These are phyloP conservation scores for Pogonocichla stellata DNA, from an alignment of 2,113 vertebrate genomes.

Conservation along the genomic window DNA sequence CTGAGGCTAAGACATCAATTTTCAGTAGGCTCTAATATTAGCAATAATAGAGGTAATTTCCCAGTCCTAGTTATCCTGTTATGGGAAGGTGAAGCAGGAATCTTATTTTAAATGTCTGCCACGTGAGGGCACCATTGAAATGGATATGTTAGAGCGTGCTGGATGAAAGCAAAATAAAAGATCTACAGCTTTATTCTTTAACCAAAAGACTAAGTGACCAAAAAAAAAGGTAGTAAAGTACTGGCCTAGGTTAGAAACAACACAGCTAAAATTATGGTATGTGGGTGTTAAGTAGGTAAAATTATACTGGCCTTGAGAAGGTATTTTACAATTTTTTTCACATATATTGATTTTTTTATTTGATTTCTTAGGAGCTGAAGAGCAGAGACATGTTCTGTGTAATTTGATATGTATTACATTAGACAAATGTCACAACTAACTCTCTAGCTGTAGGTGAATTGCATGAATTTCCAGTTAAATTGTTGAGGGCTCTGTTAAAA, in stretches of 20 bases:
- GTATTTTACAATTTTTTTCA: background rate
- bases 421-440: background rate
- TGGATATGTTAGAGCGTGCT: background rate
- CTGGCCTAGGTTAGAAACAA: background rate
- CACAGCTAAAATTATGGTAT: background rate
- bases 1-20: background rate
- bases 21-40: background rate
- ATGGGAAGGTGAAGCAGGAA: background rate
- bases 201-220: background rate
- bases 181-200: background rate
- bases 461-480: background rate
- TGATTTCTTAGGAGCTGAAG: background rate
- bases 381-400: background rate
- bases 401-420: background rate
- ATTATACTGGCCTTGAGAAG: background rate
- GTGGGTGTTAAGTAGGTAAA: background rate
- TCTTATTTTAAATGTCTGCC: background rate
- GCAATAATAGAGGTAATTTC: background rate
- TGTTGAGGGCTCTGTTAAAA: background rate
- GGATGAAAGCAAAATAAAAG: background rate
- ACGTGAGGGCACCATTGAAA: constrained; percentile 38
- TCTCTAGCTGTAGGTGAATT: background rate
- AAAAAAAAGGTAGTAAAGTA: background rate
- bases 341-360: background rate
- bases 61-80: background rate